Evolutionary conservation across 2,888 invertebrate genomes (phyloP), one percentile per base, ranked within the genome.

Genomic region (Caenorhabditis macrosperma): DNA sequence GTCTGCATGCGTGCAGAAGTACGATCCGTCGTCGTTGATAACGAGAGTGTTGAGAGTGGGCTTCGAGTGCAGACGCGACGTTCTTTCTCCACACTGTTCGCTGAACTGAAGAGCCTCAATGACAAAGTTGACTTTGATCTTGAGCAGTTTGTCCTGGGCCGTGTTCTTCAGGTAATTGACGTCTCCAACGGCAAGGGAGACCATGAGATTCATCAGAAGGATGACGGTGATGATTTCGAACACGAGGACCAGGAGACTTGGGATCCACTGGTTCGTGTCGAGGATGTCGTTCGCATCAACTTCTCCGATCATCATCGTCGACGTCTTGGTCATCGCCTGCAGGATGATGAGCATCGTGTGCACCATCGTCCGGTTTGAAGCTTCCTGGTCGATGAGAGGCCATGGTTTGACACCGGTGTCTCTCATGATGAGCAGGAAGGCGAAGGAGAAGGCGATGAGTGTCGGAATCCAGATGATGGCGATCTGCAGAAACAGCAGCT

Each of bases 261-360:
- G 88, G 50, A 89, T 84, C 89, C 89, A 89, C 59, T 86, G 84
- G 38, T 74, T 82, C 17, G 79, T 87, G 71, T 82, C 85, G 1
- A 84, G 63, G 17, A 85, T 85, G 57, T 85, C 85, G 55, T 85
- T 85, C 9, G 85, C 85, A 30, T 85, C 85, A 0, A 83, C 88
- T 79, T 89, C 89, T 57, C 89, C 89, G 38, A 89, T 89, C 89
- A 89, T 89, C 89, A 89, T 89, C 20, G 89, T 90, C 0, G 89
- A 88, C 7, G 88, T 89, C 63, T 89, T 89, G 1, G 89, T 89
- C 75, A 89, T 80, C 0, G 89, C 89, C 59, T 89, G 89, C 1
- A 89, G 85, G 28, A 89, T 81, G 1, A 85, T 76, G 20, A 86
- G 77, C 71, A 85, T 68, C 15, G 81, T 82, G 9, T 79, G 71